These are phyloP conservation scores for Itoplectis maculator DNA, from an alignment of 2,888 invertebrate species.

Conservation along the genomic window DNA sequence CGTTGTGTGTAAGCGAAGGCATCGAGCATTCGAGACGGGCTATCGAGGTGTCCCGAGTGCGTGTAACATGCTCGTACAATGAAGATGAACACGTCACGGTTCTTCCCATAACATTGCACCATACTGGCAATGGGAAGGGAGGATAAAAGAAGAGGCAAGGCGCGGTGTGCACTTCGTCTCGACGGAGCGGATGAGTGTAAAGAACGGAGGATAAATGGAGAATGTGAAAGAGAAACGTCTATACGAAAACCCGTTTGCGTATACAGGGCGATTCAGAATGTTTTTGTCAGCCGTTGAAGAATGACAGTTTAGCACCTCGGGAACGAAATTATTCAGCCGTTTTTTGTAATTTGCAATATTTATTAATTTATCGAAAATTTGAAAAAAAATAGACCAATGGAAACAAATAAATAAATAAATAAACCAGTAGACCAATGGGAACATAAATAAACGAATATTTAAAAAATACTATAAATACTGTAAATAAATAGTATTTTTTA, in stretches of 20 bases:
- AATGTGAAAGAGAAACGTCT: constrained; percentile 40
- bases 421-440: too few species aligned
- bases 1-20: neutral
- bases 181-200: constrained; percentile 11
- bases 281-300: too few species aligned
- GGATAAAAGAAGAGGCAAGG: neutral
- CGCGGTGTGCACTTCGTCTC: constrained; percentile 8
- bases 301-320: too few species aligned
- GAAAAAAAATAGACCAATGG: too few species aligned
- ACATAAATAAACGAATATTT: too few species aligned
- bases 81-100: constrained; percentile 55
- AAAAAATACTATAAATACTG: too few species aligned
- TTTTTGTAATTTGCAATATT: too few species aligned
- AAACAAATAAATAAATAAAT: too few species aligned
- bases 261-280: too few species aligned
- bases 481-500: too few species aligned
- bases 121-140: constrained; percentile 14
- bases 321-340: too few species aligned
- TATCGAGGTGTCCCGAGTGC: constrained; percentile 25
- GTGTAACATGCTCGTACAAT: constrained; percentile 40
- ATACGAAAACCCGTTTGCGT: constrained; percentile 52
- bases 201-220: constrained; percentile 27
- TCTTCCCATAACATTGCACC: constrained; percentile 42
- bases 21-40: constrained; percentile 10
- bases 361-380: too few species aligned